phyloP scores from a whole-genome alignment of 2,797 vertebrate genomes.

The Bryconaethiops microstoma region DNA sequence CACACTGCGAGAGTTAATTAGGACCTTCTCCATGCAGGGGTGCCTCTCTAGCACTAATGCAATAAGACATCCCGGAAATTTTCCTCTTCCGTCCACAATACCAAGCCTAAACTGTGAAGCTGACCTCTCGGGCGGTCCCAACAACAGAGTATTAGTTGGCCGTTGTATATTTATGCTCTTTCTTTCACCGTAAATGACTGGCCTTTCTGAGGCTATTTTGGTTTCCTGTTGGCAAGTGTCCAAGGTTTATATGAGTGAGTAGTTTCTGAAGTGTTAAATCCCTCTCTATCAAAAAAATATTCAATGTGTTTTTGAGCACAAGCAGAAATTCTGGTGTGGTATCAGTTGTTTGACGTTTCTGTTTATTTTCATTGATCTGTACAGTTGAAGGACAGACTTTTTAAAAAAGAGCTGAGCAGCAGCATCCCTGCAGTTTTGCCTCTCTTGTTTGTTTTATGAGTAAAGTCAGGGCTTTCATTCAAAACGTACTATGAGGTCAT shows the following conservation, averaged over 20 bases:
- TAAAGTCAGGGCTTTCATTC: conserved; percentile 36
- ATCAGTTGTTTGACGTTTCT: conserved; percentile 38
- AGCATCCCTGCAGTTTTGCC: conserved; percentile 28
- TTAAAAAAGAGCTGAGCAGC: conserved; percentile 39
- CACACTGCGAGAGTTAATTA: not conserved
- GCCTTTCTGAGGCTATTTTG: conserved; percentile 2
- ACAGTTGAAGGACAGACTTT: conserved; percentile 36
- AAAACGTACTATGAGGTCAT: conserved; percentile 51
- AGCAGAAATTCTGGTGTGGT: conserved; percentile 38
- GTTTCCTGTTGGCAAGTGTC: conserved; percentile 8
- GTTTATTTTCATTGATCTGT: conserved; percentile 39
- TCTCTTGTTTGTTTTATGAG: conserved; percentile 50
- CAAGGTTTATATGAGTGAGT: conserved; percentile 3
- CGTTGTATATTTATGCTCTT: conserved; percentile 25
- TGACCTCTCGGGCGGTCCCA: conserved; percentile 11
- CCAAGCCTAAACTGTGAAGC: conserved; percentile 42
- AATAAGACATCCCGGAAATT: conserved; percentile 2
- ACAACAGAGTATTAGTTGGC: not conserved
- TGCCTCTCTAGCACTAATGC: conserved; percentile 1
- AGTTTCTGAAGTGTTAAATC: conserved; percentile 30
- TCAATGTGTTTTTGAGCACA: conserved; percentile 26
- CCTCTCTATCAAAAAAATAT: conserved; percentile 16
- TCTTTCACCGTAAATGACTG: conserved; percentile 23
- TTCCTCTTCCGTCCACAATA: conserved; percentile 14
- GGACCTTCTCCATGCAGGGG: not conserved